Percentiles rank a stretch among this genome's conserved stretches.
Conservation (phyloP, 2,797 vertebrate genomes). For the Scyliorhinus canicula region DNA sequence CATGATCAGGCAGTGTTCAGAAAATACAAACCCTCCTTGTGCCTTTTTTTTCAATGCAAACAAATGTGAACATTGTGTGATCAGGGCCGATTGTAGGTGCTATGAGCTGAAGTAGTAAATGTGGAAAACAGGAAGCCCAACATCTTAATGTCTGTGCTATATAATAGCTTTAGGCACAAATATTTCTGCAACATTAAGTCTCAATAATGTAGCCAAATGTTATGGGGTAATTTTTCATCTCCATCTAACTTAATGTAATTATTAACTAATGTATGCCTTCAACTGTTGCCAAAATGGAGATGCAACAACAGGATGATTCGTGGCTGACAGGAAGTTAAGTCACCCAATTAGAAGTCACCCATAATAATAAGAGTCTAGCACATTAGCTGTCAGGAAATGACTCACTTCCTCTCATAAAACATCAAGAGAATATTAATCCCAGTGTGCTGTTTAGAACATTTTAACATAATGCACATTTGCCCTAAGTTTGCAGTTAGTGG, state of each 20-base stretch:
- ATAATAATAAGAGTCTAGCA: neutral
- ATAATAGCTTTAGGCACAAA: slow-evolving; percentile 3
- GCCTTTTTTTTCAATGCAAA: neutral
- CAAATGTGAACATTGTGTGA: neutral
- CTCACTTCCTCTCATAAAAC: neutral
- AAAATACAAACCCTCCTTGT: neutral
- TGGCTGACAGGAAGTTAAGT: neutral
- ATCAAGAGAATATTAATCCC: neutral
- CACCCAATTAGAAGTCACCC: neutral
- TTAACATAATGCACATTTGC: neutral
- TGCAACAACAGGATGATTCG: slow-evolving; percentile 9
- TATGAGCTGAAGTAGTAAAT: neutral
- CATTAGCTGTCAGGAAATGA: slow-evolving; percentile 5
- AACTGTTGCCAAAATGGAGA: slow-evolving; percentile 13
- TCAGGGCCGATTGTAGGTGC: neutral
- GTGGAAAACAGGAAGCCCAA: neutral
- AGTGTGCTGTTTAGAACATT: neutral
- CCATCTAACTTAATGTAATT: neutral
- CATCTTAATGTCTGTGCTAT: neutral
- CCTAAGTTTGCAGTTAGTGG: neutral
- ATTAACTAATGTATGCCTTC: neutral
- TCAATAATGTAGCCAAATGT: neutral
- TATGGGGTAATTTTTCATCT: slow-evolving; percentile 7
- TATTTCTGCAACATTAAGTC: neutral
- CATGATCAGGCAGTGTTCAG: neutral